Conservation (phyloP, 2,113 vertebrate species). For the Argyrosomus japonicus region DNA sequence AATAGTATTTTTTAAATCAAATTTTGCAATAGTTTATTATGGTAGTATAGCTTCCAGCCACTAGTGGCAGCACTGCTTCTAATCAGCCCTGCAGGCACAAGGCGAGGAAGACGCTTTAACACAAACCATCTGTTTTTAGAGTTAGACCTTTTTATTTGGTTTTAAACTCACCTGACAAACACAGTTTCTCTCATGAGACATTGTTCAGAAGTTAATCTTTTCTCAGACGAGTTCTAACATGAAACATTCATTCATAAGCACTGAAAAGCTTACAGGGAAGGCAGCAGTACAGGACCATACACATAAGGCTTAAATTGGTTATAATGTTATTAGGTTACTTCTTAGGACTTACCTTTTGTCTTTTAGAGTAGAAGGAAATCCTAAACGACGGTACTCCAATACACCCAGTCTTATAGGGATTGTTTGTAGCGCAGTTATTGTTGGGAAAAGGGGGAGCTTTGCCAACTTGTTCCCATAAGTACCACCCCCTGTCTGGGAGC, state of each 20-base stretch:
- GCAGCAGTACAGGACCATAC: not conserved
- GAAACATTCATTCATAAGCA: not conserved
- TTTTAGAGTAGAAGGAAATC: not conserved
- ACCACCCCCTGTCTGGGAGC: not conserved
- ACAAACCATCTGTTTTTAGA: not conserved
- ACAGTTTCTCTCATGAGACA: not conserved
- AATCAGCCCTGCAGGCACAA: not conserved
- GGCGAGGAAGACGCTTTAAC: not conserved
- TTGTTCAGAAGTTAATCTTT: not conserved
- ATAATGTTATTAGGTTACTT: not conserved
- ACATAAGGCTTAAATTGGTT: too few relatives aligned
- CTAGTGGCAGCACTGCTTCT: too few relatives aligned
- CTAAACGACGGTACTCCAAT: too few relatives aligned
- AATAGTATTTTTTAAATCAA: not conserved
- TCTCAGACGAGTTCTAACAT: not conserved
- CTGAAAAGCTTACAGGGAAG: fast-evolving
- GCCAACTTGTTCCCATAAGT: not conserved
- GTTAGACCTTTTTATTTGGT: too few relatives aligned
- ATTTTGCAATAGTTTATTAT: not conserved
- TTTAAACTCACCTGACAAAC: not conserved
- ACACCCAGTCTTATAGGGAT: too few relatives aligned
- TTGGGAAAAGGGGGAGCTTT: too few relatives aligned
- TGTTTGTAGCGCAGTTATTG: too few relatives aligned
- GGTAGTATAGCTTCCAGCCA: not conserved
- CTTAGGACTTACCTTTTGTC: not conserved